Percentiles rank a stretch among this genome's conserved stretches.
These are phyloP conservation scores for Thalassarche chlororhynchos DNA, from an alignment of 2,113 vertebrate species.

Conservation along the genomic window DNA sequence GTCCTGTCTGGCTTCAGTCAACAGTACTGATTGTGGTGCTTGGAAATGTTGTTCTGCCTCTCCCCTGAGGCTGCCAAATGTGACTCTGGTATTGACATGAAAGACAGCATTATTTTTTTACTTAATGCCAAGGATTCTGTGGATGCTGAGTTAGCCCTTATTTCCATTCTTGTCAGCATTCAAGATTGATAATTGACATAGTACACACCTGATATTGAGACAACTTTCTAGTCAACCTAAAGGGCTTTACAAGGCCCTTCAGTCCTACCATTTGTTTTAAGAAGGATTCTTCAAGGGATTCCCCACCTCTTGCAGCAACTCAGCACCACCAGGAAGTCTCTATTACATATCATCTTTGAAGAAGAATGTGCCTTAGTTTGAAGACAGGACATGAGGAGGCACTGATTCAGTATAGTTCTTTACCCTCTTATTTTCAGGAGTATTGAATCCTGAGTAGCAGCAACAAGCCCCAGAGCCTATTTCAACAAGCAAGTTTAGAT, in stretches of 20 bases:
- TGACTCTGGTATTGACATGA: neutral
- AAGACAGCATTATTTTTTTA: neutral
- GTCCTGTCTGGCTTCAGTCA: neutral
- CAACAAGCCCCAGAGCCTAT: neutral
- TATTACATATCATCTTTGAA: fast-evolving
- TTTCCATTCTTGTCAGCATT: neutral
- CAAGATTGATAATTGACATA: neutral
- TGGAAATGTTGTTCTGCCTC: neutral
- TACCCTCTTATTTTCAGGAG: neutral
- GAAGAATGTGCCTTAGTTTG: neutral
- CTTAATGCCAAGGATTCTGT: neutral
- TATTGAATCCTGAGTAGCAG: neutral
- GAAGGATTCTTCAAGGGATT: neutral
- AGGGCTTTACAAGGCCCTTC: neutral
- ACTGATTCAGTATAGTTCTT: neutral
- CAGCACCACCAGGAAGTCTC: neutral
- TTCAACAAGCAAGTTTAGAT: neutral
- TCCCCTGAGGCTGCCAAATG: neutral
- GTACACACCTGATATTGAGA: neutral
- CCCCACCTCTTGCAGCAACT: neutral
- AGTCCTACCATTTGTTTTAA: neutral
- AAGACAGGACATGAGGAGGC: neutral
- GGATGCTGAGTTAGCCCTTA: neutral
- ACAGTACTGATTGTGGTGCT: neutral
- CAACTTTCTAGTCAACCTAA: neutral